Percentiles rank a stretch among this genome's conserved stretches.
Evolutionary conservation across 2,113 vertebrate genomes (phyloP).

Genomic region (Anhinga rufa): DNA sequence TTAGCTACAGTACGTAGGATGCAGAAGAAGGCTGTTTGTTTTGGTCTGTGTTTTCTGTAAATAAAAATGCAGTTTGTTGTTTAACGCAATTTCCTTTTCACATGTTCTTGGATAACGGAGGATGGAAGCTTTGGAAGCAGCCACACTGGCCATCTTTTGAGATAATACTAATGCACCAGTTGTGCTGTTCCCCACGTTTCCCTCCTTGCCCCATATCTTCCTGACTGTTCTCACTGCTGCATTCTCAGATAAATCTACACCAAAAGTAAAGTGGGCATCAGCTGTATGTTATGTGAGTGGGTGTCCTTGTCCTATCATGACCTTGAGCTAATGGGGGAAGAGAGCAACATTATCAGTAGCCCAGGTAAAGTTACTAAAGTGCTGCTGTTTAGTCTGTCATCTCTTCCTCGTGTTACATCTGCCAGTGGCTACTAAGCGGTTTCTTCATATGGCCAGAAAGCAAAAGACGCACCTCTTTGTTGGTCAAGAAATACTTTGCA

Average conservation of each 20-base stretch:
- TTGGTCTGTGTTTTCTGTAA: constrained; percentile 39
- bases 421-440: neutral
- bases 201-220: neutral
- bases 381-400: neutral
- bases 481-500: neutral
- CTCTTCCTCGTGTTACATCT: neutral
- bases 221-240: neutral
- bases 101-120: neutral
- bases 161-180: neutral
- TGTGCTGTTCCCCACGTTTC: neutral
- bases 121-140: constrained; percentile 13
- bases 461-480: neutral
- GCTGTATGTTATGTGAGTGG: neutral
- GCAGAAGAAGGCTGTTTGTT: constrained; percentile 15
- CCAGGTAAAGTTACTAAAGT: neutral
- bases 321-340: neutral
- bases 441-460: neutral
- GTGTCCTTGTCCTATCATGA: neutral
- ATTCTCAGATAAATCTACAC: neutral
- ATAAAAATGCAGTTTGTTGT: constrained; percentile 26
- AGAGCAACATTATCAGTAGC: neutral
- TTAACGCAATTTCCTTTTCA: neutral
- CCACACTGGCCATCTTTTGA: neutral
- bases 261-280: neutral
- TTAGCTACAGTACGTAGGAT: neutral